These are phyloP conservation scores for Peromyscus aztecus DNA, from an alignment of 2,797 vertebrate genomes.

Conservation along the genomic window DNA sequence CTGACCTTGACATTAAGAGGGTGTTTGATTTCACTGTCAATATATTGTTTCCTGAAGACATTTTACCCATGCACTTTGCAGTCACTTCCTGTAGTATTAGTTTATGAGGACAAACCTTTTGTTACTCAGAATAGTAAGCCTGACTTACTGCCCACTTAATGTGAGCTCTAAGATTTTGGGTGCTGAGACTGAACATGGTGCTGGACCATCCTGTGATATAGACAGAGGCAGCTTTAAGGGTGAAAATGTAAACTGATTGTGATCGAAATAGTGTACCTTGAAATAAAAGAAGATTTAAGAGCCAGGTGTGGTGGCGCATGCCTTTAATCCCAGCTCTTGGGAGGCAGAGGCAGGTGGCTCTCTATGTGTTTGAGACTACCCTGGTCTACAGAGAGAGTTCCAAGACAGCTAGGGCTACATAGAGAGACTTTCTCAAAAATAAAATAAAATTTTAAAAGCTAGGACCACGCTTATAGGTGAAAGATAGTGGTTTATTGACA, in stretches of 20 bases:
- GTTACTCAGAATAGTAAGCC: slow-evolving; percentile 29
- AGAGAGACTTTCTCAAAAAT: neutral
- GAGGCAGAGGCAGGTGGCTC: neutral
- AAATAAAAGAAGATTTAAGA: slow-evolving; percentile 45
- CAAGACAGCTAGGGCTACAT: neutral
- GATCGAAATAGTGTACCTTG: neutral
- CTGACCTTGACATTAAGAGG: slow-evolving; percentile 41
- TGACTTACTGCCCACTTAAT: neutral
- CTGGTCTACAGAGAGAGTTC: neutral
- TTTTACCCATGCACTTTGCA: slow-evolving; percentile 48
- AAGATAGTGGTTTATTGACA: neutral
- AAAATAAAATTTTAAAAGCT: neutral
- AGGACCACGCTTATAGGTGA: neutral
- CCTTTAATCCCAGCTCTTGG: neutral
- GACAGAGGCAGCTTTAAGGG: neutral
- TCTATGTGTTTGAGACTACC: neutral
- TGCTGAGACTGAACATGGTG: slow-evolving; percentile 10
- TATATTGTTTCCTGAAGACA: slow-evolving; percentile 64
- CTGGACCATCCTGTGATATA: neutral
- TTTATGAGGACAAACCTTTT: neutral
- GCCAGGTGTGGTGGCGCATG: fast-evolving
- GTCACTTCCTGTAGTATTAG: neutral
- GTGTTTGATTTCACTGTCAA: slow-evolving; percentile 62
- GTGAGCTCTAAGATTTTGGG: neutral
- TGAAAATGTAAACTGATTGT: slow-evolving; percentile 28